Conservation (phyloP, 2,113 vertebrate genomes). For the Ciconia stormi region DNA sequence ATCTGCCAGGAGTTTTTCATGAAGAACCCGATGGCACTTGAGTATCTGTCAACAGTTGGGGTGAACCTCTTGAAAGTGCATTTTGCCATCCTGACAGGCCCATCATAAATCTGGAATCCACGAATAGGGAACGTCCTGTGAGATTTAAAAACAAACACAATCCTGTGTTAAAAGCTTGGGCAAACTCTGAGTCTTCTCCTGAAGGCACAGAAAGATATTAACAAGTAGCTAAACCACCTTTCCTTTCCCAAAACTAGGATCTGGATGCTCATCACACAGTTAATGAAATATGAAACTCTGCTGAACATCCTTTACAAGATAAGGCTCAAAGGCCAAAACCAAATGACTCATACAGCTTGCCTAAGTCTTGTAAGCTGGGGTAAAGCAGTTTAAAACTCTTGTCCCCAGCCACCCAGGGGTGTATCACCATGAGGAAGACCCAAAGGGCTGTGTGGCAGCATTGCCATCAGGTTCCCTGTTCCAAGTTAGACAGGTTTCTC, state of each 20-base stretch:
- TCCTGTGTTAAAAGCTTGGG: background rate
- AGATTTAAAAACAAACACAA: background rate
- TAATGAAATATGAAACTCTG: background rate
- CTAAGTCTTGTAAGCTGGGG: background rate
- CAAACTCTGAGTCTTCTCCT: background rate
- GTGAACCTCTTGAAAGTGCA: constrained; percentile 64
- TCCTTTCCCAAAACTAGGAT: background rate
- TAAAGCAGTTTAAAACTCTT: background rate
- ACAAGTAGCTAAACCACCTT: background rate
- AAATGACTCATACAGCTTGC: background rate
- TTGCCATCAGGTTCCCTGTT: background rate
- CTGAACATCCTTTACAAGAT: background rate
- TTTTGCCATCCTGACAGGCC: constrained; percentile 47
- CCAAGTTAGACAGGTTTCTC: background rate
- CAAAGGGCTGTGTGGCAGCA: background rate
- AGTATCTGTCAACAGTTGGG: constrained; percentile 29
- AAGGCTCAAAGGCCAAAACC: background rate
- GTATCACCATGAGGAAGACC: background rate
- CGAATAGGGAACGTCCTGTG: constrained; percentile 51
- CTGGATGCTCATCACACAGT: background rate
- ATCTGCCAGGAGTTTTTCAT: constrained; percentile 65
- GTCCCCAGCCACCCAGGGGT: background rate
- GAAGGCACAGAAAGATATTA: background rate
- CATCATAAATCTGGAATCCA: constrained; percentile 69
- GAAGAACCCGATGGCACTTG: constrained; percentile 61